Conservation (phyloP, 2,797 vertebrate species). For the Gymnopithys bicolor region DNA sequence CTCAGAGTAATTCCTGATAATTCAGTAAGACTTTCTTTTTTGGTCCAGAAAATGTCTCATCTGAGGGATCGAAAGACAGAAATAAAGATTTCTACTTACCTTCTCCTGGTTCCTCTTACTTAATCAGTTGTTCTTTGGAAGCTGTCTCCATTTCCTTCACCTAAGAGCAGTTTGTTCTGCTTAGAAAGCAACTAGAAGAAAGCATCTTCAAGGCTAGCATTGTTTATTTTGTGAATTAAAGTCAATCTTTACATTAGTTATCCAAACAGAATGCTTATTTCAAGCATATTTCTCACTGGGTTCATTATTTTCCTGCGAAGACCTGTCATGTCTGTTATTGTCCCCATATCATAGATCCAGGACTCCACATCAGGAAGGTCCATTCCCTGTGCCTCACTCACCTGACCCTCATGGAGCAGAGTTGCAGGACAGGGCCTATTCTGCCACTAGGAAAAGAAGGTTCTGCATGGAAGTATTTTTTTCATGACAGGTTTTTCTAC, state of each 20-base stretch:
- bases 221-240: not conserved
- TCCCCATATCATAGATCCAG: not conserved
- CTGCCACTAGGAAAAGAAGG: not conserved
- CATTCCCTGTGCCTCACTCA: accelerated
- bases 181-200: not conserved
- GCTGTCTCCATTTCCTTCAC: not conserved
- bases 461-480: not conserved
- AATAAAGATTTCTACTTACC: not conserved
- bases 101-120: not conserved
- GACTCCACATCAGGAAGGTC: not conserved
- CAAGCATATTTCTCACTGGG: not conserved
- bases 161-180: not conserved
- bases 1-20: not conserved
- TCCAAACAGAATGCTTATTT: not conserved
- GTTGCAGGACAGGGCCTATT: not conserved
- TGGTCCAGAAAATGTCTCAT: not conserved
- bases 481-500: not conserved
- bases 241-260: not conserved
- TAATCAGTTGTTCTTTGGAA: not conserved
- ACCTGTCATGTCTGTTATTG: not conserved
- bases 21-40: not conserved
- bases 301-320: not conserved
- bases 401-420: not conserved
- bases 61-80: not conserved
- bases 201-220: not conserved